Evolutionary conservation across 2,797 vertebrate species (phyloP), one percentile per base, ranked within the genome.

Genomic region (Menidia menidia): DNA sequence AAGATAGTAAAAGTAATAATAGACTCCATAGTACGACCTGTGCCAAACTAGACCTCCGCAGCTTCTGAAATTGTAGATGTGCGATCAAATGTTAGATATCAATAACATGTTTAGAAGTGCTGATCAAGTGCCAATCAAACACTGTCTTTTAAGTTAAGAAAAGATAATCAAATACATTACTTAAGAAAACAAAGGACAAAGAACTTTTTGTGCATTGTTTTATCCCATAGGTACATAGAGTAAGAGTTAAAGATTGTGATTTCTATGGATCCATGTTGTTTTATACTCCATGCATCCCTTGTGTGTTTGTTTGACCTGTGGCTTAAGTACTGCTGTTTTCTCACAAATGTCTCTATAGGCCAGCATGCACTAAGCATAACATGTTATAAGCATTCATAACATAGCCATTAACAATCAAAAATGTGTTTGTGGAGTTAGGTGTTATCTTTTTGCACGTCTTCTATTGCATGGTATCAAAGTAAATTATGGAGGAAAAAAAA

Each of bases 391-490:
- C 93, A 95, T 93, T 93, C 94, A 95, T 95, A 94, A 94, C 93
- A 94, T 92, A 92, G 86, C 89, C 94, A 94, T 95, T 94, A 94
- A 94, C 91, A 91, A 93, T 93, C 92, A 91, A 92, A 92, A 93
- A 93, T 94, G 94, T 95, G 94, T 95, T 94, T 90, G 93, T 95
- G 94, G 92, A 94, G 93, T 95, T 95, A 92, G 94, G 92, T 95
- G 94, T 95, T 95, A 94, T 94, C 91, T 95, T 95, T 95, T 94
- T 94, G 93, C 93, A 94, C 92, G 93, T 94, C 93, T 95, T 93
- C 94, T 95, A 94, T 94, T 95, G 94, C 94, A 95, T 95, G 94
- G 93, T 94, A 94, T 95, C 93, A 92, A 94, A 94, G 89, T 93
- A 92, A 95, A 94, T 91, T 93, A 94, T 92, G 84, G 85, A 86